These are phyloP conservation scores for Bombus pyrosoma DNA, from an alignment of 1,140 invertebrate species.

Conservation along the genomic window DNA sequence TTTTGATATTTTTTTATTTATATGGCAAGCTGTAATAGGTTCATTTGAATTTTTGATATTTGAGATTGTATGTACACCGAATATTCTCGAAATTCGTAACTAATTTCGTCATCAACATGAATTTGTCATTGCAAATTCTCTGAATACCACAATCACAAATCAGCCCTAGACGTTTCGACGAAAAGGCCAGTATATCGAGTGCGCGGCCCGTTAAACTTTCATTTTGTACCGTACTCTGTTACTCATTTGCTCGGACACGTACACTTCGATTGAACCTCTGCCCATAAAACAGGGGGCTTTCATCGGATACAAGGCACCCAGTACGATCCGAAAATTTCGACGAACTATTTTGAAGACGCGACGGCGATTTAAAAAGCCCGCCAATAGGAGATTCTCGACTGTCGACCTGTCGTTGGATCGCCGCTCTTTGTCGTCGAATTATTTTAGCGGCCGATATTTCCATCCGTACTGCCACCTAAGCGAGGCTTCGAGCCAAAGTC, in stretches of 20 bases:
- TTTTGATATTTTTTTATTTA: too few relatives aligned
- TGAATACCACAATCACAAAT: background rate
- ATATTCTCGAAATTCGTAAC: background rate
- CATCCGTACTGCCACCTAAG: constrained; percentile 71
- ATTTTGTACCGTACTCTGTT: constrained; percentile 30
- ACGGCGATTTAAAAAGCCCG: constrained; percentile 54
- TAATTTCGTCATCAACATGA: background rate
- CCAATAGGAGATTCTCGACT: constrained; percentile 53
- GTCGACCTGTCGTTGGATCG: constrained; percentile 62
- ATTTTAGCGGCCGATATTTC: constrained; percentile 79
- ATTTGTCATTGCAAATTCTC: constrained; percentile 3
- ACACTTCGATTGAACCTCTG: constrained; percentile 30
- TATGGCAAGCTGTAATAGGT: too few relatives aligned
- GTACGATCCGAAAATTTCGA: constrained; percentile 10
- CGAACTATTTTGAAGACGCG: constrained; percentile 46
- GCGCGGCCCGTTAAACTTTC: constrained; percentile 42
- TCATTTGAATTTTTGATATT: too few relatives aligned
- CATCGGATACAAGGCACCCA: constrained; percentile 31
- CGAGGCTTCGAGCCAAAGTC: constrained; percentile 73
- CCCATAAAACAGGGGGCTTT: constrained; percentile 49
- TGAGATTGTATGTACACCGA: background rate
- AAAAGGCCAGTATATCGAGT: background rate
- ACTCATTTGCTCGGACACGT: constrained; percentile 21
- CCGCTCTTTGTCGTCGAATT: constrained; percentile 71
- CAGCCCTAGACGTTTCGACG: background rate